Evolutionary conservation across 2,888 invertebrate genomes (phyloP), one percentile per base, ranked within the genome.

Genomic region (Agonopterix arenella): DNA sequence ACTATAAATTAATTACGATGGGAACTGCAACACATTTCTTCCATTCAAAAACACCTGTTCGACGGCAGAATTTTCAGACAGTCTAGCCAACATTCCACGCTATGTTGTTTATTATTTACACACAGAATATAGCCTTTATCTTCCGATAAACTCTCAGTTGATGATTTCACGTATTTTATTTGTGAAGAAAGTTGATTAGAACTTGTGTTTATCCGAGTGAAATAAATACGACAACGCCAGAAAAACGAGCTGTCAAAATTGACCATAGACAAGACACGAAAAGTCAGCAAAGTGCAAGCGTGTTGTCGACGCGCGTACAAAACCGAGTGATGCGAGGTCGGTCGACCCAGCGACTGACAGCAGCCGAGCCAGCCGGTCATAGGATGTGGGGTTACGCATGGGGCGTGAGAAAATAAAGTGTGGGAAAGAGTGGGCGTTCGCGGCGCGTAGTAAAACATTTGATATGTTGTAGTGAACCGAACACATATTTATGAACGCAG

Each of bases 341-440:
- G 62, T 63, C 69, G 66, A 66, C 64, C 62, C 61, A 64, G 61
- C 67, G 67, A 74, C 73, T 71, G 52, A 52, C 85, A 73, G 80
- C 84, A 28, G 18, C 28, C 28, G 28, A 28, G 84, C 49, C 85
- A 73, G 28, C 28, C 28, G 28, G 28, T 28, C 28, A 28, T 28
- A 28, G 28, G 93, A 92, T 93, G 93, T 93, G 91, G 92, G 92
- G 93, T 93, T 93, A 93, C 90, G 90, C 90, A 90, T 90, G 91
- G 93, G 93, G 93, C 93, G 93, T 93, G 93, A 93, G 93, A 92
- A 93, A 93, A 93, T 91, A 91, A 92, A 92, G 92, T 93, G 93
- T 93, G 93, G 93, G 93, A 93, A 93, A 93, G 92, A 93, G 93
- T 93, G 93, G 93, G 93, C 93, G 92, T 77, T 52, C 50, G 52